A percentile compares a stretch with the other conserved stretches of the same genome.
These are phyloP conservation scores for Gobius niger DNA, from an alignment of 2,113 vertebrate species.

Conservation along the genomic window DNA sequence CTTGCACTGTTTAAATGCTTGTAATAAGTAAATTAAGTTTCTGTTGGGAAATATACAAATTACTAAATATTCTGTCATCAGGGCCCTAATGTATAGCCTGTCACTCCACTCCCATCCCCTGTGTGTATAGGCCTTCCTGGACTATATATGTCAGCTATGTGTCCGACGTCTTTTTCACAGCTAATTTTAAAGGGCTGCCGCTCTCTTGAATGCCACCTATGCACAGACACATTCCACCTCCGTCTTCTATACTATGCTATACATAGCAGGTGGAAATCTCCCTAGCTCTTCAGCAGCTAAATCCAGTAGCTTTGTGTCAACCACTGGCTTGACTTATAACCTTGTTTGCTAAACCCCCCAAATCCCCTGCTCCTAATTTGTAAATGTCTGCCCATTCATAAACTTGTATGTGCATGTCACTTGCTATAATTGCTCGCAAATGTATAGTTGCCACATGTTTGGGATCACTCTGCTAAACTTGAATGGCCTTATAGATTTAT, in stretches of 20 bases:
- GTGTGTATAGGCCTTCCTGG: conserved; percentile 45
- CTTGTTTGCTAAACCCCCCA: conserved; percentile 23
- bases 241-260: conserved; percentile 27
- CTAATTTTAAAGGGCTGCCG: conserved; percentile 62
- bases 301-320: conserved; percentile 56
- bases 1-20: too few species aligned
- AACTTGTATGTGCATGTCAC: background rate
- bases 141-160: conserved; percentile 47
- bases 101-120: background rate
- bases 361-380: conserved; percentile 1
- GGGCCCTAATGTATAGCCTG: background rate
- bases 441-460: background rate
- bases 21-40: too few species aligned
- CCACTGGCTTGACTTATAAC: conserved; percentile 36
- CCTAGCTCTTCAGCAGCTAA: conserved; percentile 36
- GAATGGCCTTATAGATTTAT: background rate
- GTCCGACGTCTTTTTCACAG: conserved; percentile 33
- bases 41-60: too few species aligned
- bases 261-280: conserved; percentile 46
- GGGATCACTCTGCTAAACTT: background rate
- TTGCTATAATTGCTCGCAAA: background rate
- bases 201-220: conserved; percentile 44
- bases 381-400: background rate
- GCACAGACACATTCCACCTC: conserved; percentile 39
- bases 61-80: too few species aligned